Evolutionary conservation across 2,113 vertebrate species (phyloP), one percentile per base, ranked within the genome.

Genomic region (Pyxicephalus adspersus): DNA sequence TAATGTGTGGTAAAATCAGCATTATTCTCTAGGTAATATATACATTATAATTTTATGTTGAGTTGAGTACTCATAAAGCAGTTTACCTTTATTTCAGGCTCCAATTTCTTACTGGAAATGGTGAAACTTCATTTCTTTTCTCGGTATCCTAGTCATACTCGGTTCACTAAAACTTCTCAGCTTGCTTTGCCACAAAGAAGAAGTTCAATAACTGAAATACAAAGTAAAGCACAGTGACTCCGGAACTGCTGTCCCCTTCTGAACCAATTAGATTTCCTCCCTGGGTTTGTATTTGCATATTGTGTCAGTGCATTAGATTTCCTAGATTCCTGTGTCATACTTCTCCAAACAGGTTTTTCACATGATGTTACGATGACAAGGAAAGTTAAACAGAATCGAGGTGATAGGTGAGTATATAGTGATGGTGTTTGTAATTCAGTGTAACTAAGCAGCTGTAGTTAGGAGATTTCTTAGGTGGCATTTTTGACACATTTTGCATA

Each of bases 311-410:
- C 51, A 66, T 28, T 66, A 66, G 29, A 65, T 65, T 77, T 29
- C 64, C 19, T 29, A 74, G 61, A 65, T 31, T 74, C 52, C 13
- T 79, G 80, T 81, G 71, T 82, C 71, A 82, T 29, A 75, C 80
- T 66, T 66, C 71, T 82, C 29, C 61, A 82, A 82, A 82, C 80
- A 82, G 80, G 80, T 75, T 82, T 75, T 74, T 66, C 70, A 64
- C 4, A 73, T 73, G 38, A 52, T 64, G 25, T 28, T 64, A 81
- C 78, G 74, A 73, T 57, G 60, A 64, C 68, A 55, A n/a, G 51
- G 79, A 74, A 82, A 82, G 58, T 57, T 38, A 66, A 82, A 82
- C 63, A 82, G 29, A 66, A 64, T 58, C 51, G 11, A 28, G 80
- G 80, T 64, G 34, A 31, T n/a, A 71, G 80, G 51, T 75, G 52